Conservation (phyloP, 2,888 invertebrate species). For the Neoaliturus tenellus region DNA sequence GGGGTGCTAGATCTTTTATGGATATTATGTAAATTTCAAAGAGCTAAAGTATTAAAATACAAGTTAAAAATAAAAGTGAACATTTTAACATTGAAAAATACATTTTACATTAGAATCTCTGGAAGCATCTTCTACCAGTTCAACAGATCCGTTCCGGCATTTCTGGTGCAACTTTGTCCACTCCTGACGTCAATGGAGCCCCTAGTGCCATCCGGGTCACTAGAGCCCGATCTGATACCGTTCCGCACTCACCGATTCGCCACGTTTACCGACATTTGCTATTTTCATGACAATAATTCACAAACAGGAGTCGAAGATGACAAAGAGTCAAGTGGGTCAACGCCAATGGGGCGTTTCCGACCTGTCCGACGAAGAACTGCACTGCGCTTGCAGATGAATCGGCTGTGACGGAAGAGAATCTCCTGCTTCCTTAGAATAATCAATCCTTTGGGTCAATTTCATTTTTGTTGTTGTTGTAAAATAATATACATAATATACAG, state of each 20-base stretch:
- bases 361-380: too few species aligned
- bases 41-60: too few species aligned
- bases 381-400: not conserved
- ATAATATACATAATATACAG: too few species aligned
- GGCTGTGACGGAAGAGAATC: not conserved
- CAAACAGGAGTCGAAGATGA: constrained; percentile 17
- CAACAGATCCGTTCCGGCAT: too few species aligned
- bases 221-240: not conserved
- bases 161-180: not conserved
- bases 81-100: too few species aligned
- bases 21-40: too few species aligned
- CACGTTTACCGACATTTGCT: constrained; percentile 19
- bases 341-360: not conserved
- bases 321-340: constrained; percentile 3
- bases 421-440: not conserved
- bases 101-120: too few species aligned
- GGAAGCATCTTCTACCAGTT: too few species aligned
- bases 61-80: too few species aligned
- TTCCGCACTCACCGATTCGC: constrained; percentile 28
- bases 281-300: constrained; percentile 23
- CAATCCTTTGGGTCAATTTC: too few species aligned
- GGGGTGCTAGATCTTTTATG: too few species aligned
- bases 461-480: too few species aligned
- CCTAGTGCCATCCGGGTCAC: not conserved
- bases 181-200: not conserved